These are phyloP conservation scores for Lepilemur septentrionalis DNA, from an alignment of 2,797 vertebrate species.

Conservation along the genomic window DNA sequence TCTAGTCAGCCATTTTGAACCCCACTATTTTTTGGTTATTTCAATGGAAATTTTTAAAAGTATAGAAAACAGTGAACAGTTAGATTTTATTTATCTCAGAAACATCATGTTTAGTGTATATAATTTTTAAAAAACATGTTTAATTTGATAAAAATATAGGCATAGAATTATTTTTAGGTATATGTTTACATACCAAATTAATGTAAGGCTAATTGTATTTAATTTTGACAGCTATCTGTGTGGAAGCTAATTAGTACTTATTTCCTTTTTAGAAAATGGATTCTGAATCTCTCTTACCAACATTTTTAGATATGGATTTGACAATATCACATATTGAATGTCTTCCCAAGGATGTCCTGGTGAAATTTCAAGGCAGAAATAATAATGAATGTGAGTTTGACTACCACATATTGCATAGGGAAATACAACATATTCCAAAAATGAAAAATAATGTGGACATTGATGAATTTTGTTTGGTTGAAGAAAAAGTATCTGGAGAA, in stretches of 20 bases:
- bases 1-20: background rate
- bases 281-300: constrained; percentile 70
- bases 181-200: background rate
- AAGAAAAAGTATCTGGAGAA: constrained; percentile 87
- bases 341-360: constrained; percentile 86
- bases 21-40: background rate
- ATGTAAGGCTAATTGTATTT: background rate
- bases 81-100: constrained; percentile 6
- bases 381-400: constrained; percentile 89
- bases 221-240: background rate
- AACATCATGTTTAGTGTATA: background rate
- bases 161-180: constrained; percentile 1
- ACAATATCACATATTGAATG: constrained; percentile 90
- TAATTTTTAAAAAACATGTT: background rate
- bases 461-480: constrained; percentile 91
- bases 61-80: background rate
- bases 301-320: constrained; percentile 86
- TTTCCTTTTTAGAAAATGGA: constrained; percentile 85
- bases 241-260: constrained; percentile 61
- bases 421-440: constrained; percentile 91
- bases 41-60: background rate
- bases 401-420: constrained; percentile 91
- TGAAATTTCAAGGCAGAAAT: constrained; percentile 92
- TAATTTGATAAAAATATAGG: background rate
- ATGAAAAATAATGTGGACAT: constrained; percentile 79